These are phyloP conservation scores for Rhagonycha lutea DNA, from an alignment of 2,888 invertebrate genomes.

Conservation along the genomic window DNA sequence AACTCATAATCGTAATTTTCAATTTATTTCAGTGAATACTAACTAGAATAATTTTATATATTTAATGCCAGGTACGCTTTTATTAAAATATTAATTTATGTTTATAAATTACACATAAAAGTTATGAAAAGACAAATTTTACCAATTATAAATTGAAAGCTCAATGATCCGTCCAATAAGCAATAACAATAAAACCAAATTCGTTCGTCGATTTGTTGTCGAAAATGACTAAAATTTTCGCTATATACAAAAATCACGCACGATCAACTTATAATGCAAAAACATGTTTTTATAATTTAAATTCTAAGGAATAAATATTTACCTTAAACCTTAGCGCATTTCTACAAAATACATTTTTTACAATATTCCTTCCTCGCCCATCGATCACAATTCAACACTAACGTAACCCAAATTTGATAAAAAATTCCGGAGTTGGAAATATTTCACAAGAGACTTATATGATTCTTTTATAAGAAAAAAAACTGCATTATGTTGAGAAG, in stretches of 20 bases:
- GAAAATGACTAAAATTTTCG: not conserved
- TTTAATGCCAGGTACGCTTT: not conserved
- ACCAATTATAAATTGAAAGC: not conserved
- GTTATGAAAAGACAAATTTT: not conserved
- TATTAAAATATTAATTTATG: not conserved
- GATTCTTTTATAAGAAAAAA: conserved; percentile 8
- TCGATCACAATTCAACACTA: conserved; percentile 18
- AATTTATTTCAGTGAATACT: not conserved
- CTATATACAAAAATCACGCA: not conserved
- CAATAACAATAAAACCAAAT: not conserved
- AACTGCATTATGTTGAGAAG: conserved; percentile 6
- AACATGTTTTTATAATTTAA: conserved; percentile 7
- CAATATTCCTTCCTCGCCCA: conserved; percentile 15
- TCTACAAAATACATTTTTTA: conserved; percentile 15
- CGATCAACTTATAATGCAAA: not conserved
- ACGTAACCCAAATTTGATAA: conserved; percentile 18
- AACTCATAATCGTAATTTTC: not conserved
- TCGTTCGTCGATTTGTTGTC: not conserved
- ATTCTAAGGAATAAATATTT: conserved; percentile 5
- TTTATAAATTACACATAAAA: not conserved
- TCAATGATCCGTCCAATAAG: not conserved
- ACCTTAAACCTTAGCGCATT: not conserved
- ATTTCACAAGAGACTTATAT: conserved; percentile 9
- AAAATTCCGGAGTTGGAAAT: conserved; percentile 13
- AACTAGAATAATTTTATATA: not conserved